phyloP scores from a whole-genome alignment of 2,113 vertebrate species.

The Peromyscus maniculatus region DNA sequence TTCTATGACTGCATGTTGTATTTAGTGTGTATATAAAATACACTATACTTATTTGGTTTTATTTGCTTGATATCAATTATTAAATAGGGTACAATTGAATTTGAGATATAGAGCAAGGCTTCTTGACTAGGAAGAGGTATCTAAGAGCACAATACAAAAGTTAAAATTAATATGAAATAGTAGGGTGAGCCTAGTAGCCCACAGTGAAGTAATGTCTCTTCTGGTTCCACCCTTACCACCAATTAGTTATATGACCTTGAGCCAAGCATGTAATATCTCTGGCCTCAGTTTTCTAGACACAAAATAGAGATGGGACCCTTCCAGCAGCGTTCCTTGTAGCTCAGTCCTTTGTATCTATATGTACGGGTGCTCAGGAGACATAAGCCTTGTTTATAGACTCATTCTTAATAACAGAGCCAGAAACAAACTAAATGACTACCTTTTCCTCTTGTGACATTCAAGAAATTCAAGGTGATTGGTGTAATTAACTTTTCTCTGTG shows the following conservation, averaged over 20 bases:
- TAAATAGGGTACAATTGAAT: conserved; percentile 63
- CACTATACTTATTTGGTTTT: conserved; percentile 11
- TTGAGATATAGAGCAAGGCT: neutral
- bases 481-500: conserved; percentile 74
- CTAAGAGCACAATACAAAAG: conserved; percentile 11
- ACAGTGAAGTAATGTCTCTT: neutral
- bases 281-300: conserved; percentile 20
- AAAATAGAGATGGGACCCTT: neutral
- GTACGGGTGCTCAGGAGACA: no score
- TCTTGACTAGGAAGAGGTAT: neutral
- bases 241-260: conserved; percentile 48
- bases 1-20: conserved; percentile 3
- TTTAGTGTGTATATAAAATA: conserved; percentile 15
- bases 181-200: neutral
- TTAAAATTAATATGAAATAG: conserved; percentile 48
- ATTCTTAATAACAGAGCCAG: conserved; percentile 7
- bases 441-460: conserved; percentile 46
- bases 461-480: conserved; percentile 76
- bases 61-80: conserved; percentile 64
- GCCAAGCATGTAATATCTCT: neutral
- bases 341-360: neutral
- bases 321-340: neutral
- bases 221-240: neutral
- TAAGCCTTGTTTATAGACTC: neutral
- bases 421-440: conserved; percentile 54